phyloP scores from a whole-genome alignment of 2,888 invertebrate species.

The Ferrisia virgata region DNA sequence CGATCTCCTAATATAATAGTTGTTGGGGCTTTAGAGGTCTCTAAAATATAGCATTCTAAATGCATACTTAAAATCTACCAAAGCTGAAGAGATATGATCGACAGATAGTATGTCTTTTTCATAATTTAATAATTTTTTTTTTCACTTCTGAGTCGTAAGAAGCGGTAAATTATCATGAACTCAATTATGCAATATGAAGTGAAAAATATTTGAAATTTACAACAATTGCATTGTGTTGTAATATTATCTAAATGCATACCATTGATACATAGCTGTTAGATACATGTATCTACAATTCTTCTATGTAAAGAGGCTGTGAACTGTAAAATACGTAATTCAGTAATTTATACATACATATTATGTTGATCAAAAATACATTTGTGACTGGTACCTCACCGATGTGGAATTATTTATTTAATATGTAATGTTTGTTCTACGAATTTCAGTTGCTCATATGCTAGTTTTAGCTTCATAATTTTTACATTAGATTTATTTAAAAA shows the following conservation, averaged over 20 bases:
- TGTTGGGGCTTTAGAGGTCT: too few relatives aligned
- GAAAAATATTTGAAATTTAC: background rate
- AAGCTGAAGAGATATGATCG: too few relatives aligned
- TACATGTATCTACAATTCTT: background rate
- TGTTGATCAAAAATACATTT: background rate
- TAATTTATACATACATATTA: too few relatives aligned
- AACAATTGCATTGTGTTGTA: background rate
- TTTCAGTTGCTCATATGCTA: background rate
- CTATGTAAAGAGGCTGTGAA: background rate
- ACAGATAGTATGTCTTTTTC: too few relatives aligned
- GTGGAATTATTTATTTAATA: background rate
- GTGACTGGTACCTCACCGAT: background rate
- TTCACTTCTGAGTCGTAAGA: too few relatives aligned
- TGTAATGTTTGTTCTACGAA: background rate
- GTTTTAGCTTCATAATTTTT: background rate
- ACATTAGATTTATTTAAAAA: background rate
- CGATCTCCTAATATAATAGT: too few relatives aligned
- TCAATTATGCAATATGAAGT: background rate
- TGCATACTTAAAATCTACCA: too few relatives aligned
- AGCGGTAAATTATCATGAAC: background rate
- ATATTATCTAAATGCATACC: background rate
- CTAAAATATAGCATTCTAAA: too few relatives aligned
- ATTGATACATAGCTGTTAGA: background rate
- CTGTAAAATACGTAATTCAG: background rate
- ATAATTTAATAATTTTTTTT: too few relatives aligned